Evolutionary conservation across 2,113 vertebrate genomes (phyloP).

Genomic region (Coptodon bakossiorum): DNA sequence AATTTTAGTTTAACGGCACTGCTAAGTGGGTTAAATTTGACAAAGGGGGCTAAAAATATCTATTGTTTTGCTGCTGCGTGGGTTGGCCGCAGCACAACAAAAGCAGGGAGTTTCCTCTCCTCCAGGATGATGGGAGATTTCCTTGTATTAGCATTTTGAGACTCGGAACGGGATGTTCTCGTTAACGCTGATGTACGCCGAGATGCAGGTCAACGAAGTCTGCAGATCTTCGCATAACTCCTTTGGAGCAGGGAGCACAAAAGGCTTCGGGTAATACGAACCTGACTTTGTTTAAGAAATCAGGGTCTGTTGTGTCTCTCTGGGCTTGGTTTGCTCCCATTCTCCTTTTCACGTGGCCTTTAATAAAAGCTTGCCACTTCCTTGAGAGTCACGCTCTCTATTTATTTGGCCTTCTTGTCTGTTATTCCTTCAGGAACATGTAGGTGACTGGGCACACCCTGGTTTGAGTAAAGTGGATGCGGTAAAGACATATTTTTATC

Average conservation of each 20-base stretch:
- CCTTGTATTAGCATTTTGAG: constrained; percentile 11
- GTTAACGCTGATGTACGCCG: neutral
- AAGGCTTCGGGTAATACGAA: neutral
- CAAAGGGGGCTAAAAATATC: constrained; percentile 56
- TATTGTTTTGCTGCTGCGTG: constrained; percentile 47
- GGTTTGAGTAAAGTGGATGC: neutral
- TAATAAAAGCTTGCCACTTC: neutral
- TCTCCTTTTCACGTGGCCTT: neutral
- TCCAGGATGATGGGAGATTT: constrained; percentile 49
- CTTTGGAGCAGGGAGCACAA: neutral
- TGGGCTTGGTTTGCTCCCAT: neutral
- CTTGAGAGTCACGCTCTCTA: neutral
- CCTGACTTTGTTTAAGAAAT: neutral
- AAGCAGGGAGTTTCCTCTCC: constrained; percentile 57
- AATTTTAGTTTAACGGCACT: neutral
- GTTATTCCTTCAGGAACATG: neutral
- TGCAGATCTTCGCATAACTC: neutral
- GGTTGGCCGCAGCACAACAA: constrained; percentile 28
- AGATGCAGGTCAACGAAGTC: fast-evolving
- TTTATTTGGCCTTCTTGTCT: neutral
- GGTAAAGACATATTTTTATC: neutral
- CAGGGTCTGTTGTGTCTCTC: neutral
- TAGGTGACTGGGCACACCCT: neutral
- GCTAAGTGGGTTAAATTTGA: constrained; percentile 43
- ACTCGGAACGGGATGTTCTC: constrained; percentile 27